Conservation (phyloP, 2,797 vertebrate species). For the Sebastes hubbsi region DNA sequence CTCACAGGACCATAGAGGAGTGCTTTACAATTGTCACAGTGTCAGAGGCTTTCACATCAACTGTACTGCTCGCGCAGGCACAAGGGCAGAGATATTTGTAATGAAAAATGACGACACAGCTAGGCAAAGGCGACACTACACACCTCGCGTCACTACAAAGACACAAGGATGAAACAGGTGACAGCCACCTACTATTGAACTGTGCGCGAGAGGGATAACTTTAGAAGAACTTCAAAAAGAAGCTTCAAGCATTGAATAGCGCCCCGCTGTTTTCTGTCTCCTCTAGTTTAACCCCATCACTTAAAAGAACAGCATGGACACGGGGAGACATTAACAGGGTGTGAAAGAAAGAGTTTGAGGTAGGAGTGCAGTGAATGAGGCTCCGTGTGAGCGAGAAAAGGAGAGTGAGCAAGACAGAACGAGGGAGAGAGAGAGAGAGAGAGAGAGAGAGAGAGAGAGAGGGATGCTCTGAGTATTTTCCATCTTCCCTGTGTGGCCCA, state of each 20-base stretch:
- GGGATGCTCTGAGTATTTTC: slow-evolving; percentile 60
- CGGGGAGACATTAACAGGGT: slow-evolving; percentile 48
- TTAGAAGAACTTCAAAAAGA: slow-evolving; percentile 68
- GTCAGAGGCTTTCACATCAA: slow-evolving; percentile 63
- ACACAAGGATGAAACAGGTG: slow-evolving; percentile 66
- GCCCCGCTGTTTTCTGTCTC: slow-evolving; percentile 58
- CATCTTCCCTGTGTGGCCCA: slow-evolving; percentile 69
- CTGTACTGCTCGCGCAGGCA: slow-evolving; percentile 28
- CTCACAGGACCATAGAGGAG: slow-evolving; percentile 49
- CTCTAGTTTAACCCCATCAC: slow-evolving; percentile 69
- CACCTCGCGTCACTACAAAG: slow-evolving; percentile 68
- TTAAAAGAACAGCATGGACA: slow-evolving; percentile 61
- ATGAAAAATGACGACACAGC: slow-evolving; percentile 71
- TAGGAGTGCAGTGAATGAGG: slow-evolving; percentile 33
- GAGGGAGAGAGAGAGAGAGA: slow-evolving; percentile 18
- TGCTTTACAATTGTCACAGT: slow-evolving; percentile 62
- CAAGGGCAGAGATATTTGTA: slow-evolving; percentile 56
- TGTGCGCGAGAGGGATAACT: slow-evolving; percentile 38
- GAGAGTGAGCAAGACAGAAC: slow-evolving; percentile 19
- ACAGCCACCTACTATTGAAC: slow-evolving; percentile 66
- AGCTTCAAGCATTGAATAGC: slow-evolving; percentile 44
- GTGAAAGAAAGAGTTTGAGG: slow-evolving; percentile 54
- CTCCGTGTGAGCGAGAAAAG: slow-evolving; percentile 5
- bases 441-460: slow-evolving; percentile 8
- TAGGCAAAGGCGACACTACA: slow-evolving; percentile 57